A percentile compares a stretch with the other conserved stretches of the same genome.
Conservation (phyloP, 1,140 invertebrate genomes). For the Apocrypta bakeri region DNA sequence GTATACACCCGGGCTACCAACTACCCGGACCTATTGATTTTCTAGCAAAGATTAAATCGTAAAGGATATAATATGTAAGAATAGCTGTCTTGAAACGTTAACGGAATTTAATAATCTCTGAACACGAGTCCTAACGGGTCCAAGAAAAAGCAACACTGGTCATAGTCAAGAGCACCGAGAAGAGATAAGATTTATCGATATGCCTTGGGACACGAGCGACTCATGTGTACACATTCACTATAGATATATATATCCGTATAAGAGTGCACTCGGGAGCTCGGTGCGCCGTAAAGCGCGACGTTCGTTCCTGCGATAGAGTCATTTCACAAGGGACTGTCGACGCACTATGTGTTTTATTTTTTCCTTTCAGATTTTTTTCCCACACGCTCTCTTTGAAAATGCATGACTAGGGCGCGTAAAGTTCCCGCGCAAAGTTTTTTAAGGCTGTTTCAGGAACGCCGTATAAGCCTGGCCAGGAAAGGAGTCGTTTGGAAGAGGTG, state of each 20-base stretch:
- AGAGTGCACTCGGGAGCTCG: constrained; percentile 20
- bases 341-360: background rate
- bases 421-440: no score
- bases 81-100: background rate
- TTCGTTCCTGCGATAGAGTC: constrained; percentile 22
- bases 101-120: background rate
- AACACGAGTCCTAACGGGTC: background rate
- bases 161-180: background rate
- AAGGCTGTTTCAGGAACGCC: no score
- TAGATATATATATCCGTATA: background rate
- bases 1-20: no score
- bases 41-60: no score
- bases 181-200: constrained; percentile 44
- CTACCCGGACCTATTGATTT: no score
- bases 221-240: background rate
- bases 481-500: background rate
- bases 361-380: background rate
- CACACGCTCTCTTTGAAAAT: background rate
- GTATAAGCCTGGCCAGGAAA: background rate
- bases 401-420: no score
- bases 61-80: no score
- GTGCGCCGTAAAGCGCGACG: constrained; percentile 18
- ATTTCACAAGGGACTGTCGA: background rate
- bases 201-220: background rate
- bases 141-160: background rate